Evolutionary conservation across 2,113 vertebrate genomes (phyloP).

Genomic region (Zingel zingel): DNA sequence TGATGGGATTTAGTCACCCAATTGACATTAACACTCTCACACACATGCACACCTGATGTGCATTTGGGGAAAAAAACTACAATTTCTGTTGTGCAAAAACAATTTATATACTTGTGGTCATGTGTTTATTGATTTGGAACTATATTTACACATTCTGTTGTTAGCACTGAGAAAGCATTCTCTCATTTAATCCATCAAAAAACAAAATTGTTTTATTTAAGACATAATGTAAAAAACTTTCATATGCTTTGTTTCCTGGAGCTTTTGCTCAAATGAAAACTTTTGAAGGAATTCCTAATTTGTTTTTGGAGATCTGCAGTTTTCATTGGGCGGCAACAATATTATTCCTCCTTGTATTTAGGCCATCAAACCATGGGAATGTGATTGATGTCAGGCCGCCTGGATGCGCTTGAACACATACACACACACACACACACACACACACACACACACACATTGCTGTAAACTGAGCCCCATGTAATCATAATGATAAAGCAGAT

Average conservation of each 20-base stretch:
- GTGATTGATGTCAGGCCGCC: conserved; percentile 80
- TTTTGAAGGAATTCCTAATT: conserved; percentile 45
- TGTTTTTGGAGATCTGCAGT: conserved; percentile 45
- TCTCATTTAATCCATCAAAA: not conserved
- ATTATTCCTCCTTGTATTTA: conserved; percentile 79
- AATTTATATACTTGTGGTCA: not conserved
- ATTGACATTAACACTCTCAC: conserved; percentile 6
- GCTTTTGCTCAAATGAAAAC: conserved; percentile 10
- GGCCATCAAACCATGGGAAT: conserved; percentile 82
- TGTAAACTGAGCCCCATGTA: conserved; percentile 91
- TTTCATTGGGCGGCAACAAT: conserved; percentile 73
- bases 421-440: conserved; percentile 41
- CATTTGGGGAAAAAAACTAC: not conserved
- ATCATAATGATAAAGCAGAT: conserved; percentile 90
- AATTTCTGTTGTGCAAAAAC: not conserved
- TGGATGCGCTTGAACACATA: conserved; percentile 53
- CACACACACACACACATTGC: conserved; percentile 62
- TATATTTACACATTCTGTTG: not conserved
- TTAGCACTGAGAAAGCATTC: not conserved
- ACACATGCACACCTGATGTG: not conserved
- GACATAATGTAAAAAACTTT: not conserved
- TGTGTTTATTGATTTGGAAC: too few species aligned
- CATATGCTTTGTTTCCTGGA: not conserved
- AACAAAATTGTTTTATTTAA: not conserved
- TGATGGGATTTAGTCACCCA: conserved; percentile 55